These are phyloP conservation scores for Colletes collaris DNA, from an alignment of 2,888 invertebrate genomes.

Conservation along the genomic window DNA sequence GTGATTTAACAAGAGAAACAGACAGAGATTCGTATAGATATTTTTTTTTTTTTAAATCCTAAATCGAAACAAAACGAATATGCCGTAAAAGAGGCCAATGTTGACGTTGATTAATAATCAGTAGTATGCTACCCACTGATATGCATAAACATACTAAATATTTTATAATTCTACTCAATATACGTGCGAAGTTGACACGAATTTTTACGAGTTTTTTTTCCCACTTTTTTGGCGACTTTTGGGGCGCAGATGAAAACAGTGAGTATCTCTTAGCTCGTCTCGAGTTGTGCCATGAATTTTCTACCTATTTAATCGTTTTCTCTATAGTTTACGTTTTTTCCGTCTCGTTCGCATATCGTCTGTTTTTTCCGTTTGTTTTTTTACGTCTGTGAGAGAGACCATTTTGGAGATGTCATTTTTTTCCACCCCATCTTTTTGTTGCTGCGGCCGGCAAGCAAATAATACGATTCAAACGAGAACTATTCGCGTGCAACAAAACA, in stretches of 20 bases:
- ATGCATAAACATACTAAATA: slow-evolving; percentile 72
- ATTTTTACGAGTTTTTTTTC: slow-evolving; percentile 82
- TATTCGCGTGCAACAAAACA: slow-evolving; percentile 36
- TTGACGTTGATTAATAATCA: slow-evolving; percentile 67
- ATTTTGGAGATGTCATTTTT: slow-evolving; percentile 50
- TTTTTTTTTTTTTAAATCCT: slow-evolving; percentile 31
- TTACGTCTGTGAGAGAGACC: slow-evolving; percentile 17
- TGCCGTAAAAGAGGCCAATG: slow-evolving; percentile 65
- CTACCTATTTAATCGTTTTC: slow-evolving; percentile 66
- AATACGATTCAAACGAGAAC: slow-evolving; percentile 22
- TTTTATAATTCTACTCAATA: slow-evolving; percentile 69
- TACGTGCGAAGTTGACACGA: slow-evolving; percentile 81
- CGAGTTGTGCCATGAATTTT: slow-evolving; percentile 76
- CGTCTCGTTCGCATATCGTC: slow-evolving; percentile 47
- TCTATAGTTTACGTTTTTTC: slow-evolving; percentile 45
- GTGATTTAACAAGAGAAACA: slow-evolving; percentile 48
- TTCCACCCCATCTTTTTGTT: slow-evolving; percentile 37
- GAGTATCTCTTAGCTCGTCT: slow-evolving; percentile 81
- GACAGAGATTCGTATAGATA: slow-evolving; percentile 41
- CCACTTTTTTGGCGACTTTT: slow-evolving; percentile 83
- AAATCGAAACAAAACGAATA: slow-evolving; percentile 65
- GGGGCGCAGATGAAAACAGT: slow-evolving; percentile 81
- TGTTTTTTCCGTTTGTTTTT: slow-evolving; percentile 38
- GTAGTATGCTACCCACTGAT: slow-evolving; percentile 74
- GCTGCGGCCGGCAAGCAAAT: slow-evolving; percentile 51